Evolutionary conservation across 2,888 invertebrate genomes (phyloP).

Genomic region (Drosophila prolongata): DNA sequence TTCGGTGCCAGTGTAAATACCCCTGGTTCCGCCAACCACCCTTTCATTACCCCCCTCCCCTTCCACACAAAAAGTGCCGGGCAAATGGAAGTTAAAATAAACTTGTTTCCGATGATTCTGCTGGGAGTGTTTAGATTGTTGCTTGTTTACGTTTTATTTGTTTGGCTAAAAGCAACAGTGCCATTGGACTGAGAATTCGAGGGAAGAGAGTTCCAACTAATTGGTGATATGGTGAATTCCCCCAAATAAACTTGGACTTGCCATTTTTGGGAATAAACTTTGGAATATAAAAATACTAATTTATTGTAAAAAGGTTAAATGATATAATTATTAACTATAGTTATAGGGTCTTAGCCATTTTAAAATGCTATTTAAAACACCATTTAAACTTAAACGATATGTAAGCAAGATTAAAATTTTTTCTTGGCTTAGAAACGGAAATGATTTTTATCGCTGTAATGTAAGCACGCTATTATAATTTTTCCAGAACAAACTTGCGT

Average conservation of each 20-base stretch:
- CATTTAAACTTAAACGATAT: not conserved
- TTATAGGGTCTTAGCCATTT: too few species aligned
- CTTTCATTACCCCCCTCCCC: not conserved
- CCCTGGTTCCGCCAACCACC: constrained; percentile 7
- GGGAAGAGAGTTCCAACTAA: not conserved
- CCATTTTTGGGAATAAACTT: too few species aligned
- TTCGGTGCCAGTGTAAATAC: constrained; percentile 42
- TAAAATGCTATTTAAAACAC: not conserved
- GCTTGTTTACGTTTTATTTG: constrained; percentile 44
- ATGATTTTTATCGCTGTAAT: not conserved
- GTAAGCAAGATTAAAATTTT: not conserved
- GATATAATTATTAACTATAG: too few species aligned
- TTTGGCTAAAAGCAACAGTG: constrained; percentile 44
- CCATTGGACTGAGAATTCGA: not conserved
- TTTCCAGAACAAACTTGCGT: not conserved
- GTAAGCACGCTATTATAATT: not conserved
- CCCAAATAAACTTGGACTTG: not conserved
- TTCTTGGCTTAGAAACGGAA: not conserved
- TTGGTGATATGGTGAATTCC: not conserved
- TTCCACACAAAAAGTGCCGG: not conserved
- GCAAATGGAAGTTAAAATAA: constrained; percentile 49
- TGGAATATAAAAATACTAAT: too few species aligned
- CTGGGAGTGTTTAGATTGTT: constrained; percentile 29
- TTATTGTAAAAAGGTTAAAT: not conserved
- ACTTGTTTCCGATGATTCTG: constrained; percentile 43